Base-by-base conservation (phyloP, 2,113 vertebrate species). In the Epinephelus moara region DNA sequence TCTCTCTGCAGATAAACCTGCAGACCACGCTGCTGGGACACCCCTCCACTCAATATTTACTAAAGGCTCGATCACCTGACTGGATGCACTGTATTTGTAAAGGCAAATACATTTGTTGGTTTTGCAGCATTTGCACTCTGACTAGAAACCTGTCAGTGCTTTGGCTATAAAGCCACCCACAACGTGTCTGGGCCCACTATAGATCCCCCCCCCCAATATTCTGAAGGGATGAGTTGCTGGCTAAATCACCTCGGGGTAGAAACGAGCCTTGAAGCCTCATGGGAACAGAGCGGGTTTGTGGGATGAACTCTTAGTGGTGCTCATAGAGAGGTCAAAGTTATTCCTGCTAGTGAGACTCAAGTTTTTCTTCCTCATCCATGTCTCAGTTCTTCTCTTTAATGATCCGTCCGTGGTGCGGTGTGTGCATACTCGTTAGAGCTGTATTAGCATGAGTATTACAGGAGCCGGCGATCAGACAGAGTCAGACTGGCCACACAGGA, bases 21-120 rank as follows among this genome's bases (percentile, higher is more conserved):
- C 90, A 91, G 93, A 94, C 93, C 94, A 94, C 57, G 91, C 90
- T 94, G 90, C 86, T 60, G 85, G 89, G 93, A 94, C 91, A 91
- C 82, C 91, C 90, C 91, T 86, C 84, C 84, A 72, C 91, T 94
- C 92, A 86, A 85, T 94, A 93, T 95, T 93, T 93, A 92, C 92
- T 89, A 93, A 94, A 90, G 93, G 78, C 85, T 87, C 72, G 50
- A 89, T 92, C 90, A 93, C 86, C 89, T 86, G 80, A 88, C 88
- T 89, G 82, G 68, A 78, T 82, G 70, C 73, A 63, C 71, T 59
- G 67, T 49, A 66, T 87, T 84, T 91, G 73, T 86, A 85, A 90
- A 85, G 68, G 75, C 84, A 90, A 85, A 87, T 73, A 86, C 79
- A 78, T 89, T 89, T 85, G 81, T 86, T 85, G 82, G 60, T 88